These are phyloP conservation scores for Mylabris phalerata DNA, from an alignment of 1,140 invertebrate species.

Conservation along the genomic window DNA sequence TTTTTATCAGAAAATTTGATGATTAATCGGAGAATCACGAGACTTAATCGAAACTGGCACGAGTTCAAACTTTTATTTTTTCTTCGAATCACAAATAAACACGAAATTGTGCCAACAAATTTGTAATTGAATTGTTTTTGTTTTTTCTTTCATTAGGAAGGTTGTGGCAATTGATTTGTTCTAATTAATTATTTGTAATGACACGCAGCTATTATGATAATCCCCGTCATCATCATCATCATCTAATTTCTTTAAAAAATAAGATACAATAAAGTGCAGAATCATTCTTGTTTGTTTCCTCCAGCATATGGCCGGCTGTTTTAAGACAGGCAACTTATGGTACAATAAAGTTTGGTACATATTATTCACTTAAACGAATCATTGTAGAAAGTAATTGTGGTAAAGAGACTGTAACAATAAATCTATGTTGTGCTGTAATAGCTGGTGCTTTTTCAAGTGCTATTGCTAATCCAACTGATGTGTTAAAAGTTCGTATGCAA, in stretches of 20 bases:
- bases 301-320: constrained; percentile 84
- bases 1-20: too few relatives aligned
- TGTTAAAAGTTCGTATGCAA: constrained; percentile 96
- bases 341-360: constrained; percentile 94
- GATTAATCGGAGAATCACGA: too few relatives aligned
- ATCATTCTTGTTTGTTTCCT: constrained; percentile 25
- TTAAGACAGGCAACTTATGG: constrained; percentile 91
- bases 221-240: too few relatives aligned
- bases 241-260: neutral
- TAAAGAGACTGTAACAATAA: constrained; percentile 67
- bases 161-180: too few relatives aligned
- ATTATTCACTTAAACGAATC: constrained; percentile 80
- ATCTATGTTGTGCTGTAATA: constrained; percentile 77
- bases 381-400: constrained; percentile 54
- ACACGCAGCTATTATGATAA: neutral
- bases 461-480: constrained; percentile 96
- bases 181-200: too few relatives aligned
- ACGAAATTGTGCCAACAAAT: too few relatives aligned
- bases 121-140: too few relatives aligned
- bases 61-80: too few relatives aligned
- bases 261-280: neutral
- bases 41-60: too few relatives aligned
- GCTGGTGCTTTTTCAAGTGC: constrained; percentile 85
- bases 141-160: too few relatives aligned
- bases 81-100: too few relatives aligned